phyloP scores from a whole-genome alignment of 1,140 invertebrate species.

The Drosophila grimshawi region DNA sequence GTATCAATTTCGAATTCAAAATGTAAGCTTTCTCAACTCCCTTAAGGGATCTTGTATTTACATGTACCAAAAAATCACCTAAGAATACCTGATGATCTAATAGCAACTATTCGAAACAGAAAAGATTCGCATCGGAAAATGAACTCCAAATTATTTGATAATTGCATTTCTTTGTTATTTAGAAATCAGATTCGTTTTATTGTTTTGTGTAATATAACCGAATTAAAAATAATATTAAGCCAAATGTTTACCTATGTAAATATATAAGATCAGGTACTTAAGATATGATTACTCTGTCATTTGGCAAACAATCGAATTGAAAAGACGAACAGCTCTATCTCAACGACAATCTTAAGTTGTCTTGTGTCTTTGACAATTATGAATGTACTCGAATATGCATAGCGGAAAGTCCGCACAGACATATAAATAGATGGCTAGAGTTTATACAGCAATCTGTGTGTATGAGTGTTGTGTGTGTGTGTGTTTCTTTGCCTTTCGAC shows the following conservation, averaged over 20 bases:
- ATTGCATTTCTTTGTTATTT: no score
- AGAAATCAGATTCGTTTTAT: no score
- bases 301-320: slow-evolving; percentile 28
- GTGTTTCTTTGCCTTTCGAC: slow-evolving; percentile 61
- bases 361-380: slow-evolving; percentile 52
- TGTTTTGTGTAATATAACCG: no score
- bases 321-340: slow-evolving; percentile 3
- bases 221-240: no score
- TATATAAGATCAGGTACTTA: neutral
- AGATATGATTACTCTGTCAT: neutral
- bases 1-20: no score
- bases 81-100: no score
- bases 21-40: no score
- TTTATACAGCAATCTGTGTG: slow-evolving; percentile 14
- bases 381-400: slow-evolving; percentile 52
- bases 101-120: no score
- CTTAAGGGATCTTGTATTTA: no score
- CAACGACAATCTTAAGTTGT: slow-evolving; percentile 26
- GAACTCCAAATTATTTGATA: no score
- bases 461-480: slow-evolving; percentile 13
- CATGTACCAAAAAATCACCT: no score
- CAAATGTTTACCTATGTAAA: neutral
- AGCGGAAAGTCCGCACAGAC: slow-evolving; percentile 45
- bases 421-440: slow-evolving; percentile 58
- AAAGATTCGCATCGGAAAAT: no score